Evolutionary conservation across 1,140 invertebrate genomes (phyloP).

Genomic region (Telenomus remus): DNA sequence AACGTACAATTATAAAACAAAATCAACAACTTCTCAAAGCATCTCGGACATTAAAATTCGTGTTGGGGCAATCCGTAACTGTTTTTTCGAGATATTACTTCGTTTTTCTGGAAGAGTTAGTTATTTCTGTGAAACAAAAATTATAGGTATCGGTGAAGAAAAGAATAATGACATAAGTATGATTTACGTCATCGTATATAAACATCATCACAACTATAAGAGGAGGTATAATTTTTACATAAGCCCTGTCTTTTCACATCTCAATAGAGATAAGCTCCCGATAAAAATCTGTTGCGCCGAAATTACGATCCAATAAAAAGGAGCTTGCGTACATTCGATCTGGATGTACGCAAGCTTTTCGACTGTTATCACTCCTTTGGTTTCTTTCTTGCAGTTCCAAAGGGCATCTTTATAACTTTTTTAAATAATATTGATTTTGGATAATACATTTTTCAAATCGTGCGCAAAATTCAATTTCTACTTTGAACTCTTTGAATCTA

Average conservation of each 20-base stretch:
- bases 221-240: constrained; percentile 20
- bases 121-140: too few relatives aligned
- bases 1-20: constrained; percentile 35
- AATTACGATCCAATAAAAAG: constrained; percentile 44
- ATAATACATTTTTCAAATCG: too few relatives aligned
- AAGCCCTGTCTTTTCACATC: constrained; percentile 17
- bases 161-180: too few relatives aligned
- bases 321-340: constrained; percentile 23
- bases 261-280: constrained; percentile 31
- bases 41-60: constrained; percentile 3
- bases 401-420: constrained; percentile 9
- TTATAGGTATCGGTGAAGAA: too few relatives aligned
- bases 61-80: too few relatives aligned
- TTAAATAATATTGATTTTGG: too few relatives aligned
- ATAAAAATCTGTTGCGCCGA: constrained; percentile 41
- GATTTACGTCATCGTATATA: too few relatives aligned
- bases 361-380: constrained; percentile 20
- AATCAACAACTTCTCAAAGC: constrained; percentile 30
- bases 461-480: too few relatives aligned
- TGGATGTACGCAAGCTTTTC: constrained; percentile 20
- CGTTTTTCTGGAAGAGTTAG: too few relatives aligned
- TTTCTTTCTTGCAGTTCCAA: constrained; percentile 16
- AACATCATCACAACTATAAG: constrained; percentile 7
- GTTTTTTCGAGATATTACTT: too few relatives aligned
- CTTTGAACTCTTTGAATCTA: too few relatives aligned